Conservation (phyloP, 1,140 invertebrate species). For the Atta cephalotes region DNA sequence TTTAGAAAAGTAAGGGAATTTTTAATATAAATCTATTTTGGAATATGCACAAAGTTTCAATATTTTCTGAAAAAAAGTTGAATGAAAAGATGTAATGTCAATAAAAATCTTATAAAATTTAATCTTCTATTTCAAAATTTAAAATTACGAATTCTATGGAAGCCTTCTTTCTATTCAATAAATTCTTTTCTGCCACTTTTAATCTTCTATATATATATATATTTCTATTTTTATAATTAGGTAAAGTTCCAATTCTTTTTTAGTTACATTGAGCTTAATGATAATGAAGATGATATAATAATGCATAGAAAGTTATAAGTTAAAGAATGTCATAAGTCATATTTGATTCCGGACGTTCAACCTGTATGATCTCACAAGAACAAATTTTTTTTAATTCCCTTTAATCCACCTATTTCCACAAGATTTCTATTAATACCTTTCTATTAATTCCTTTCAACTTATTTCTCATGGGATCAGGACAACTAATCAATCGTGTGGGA, state of each 20-base stretch:
- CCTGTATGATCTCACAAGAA: neutral
- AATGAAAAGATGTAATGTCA: neutral
- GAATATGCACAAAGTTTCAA: neutral
- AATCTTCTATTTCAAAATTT: too few relatives aligned
- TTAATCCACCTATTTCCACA: neutral
- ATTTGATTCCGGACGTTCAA: neutral
- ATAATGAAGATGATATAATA: neutral
- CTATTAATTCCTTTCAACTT: neutral
- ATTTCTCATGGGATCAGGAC: neutral
- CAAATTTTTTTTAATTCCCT: neutral
- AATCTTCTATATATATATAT: neutral
- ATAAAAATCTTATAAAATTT: slow-evolving; percentile 13
- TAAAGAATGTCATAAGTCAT: neutral
- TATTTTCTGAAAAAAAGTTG: neutral
- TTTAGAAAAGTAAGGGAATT: neutral
- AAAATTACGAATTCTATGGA: neutral
- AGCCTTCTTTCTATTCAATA: neutral
- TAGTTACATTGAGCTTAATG: neutral
- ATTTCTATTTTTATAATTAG: neutral
- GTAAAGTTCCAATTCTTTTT: neutral
- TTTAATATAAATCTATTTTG: neutral
- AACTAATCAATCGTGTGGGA: slow-evolving; percentile 15
- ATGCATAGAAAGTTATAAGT: neutral
- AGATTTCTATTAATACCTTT: neutral
- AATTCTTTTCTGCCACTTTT: neutral